Percentiles rank a stretch among this genome's conserved stretches.
These are phyloP conservation scores for Prunella fulvescens DNA, from an alignment of 2,113 vertebrate species.

Conservation along the genomic window DNA sequence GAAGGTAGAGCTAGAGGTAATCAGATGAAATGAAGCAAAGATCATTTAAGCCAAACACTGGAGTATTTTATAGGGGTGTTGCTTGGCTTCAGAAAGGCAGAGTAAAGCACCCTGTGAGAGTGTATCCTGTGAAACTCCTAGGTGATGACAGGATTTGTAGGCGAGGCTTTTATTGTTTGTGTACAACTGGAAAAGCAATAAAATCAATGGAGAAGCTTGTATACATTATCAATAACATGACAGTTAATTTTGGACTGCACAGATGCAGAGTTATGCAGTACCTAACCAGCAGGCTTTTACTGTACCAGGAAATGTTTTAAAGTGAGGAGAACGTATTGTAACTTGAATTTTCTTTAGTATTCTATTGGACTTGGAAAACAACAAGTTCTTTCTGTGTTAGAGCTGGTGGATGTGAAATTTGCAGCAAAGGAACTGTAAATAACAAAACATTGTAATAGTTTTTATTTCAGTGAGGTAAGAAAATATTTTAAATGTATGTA, in stretches of 20 bases:
- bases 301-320: neutral
- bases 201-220: neutral
- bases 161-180: neutral
- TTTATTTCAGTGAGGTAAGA: neutral
- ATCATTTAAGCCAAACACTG: neutral
- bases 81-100: neutral
- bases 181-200: neutral
- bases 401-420: neutral
- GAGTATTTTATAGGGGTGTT: neutral
- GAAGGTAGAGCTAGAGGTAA: neutral
- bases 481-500: neutral
- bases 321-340: neutral
- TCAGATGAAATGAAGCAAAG: slow-evolving; percentile 40
- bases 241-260: neutral
- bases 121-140: neutral
- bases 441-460: neutral
- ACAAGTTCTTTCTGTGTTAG: neutral
- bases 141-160: neutral
- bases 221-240: neutral
- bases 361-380: neutral
- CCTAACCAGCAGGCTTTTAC: neutral
- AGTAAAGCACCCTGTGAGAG: neutral
- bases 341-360: neutral
- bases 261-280: neutral
- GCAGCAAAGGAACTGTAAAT: neutral